These are phyloP conservation scores for Saccostrea echinata DNA, from an alignment of 1,140 invertebrate species.

Conservation along the genomic window DNA sequence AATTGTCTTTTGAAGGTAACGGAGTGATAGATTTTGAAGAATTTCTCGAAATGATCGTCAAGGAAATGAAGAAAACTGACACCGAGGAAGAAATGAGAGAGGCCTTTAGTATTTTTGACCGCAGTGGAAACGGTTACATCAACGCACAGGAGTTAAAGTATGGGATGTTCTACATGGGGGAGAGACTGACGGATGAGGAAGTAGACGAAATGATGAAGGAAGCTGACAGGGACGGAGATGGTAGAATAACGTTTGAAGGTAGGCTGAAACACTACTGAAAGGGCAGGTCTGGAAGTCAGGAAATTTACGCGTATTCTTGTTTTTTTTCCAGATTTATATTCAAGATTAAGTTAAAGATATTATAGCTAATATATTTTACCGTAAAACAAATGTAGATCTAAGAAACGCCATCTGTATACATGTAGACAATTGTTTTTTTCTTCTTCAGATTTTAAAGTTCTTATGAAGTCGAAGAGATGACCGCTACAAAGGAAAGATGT, in stretches of 20 bases:
- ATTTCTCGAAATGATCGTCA: slow-evolving; percentile 99
- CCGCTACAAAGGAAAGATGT: background rate
- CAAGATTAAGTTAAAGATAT: no score
- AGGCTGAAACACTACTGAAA: background rate
- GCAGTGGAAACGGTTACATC: slow-evolving; percentile 88
- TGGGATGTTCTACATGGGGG: slow-evolving; percentile 73
- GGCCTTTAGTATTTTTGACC: slow-evolving; percentile 98
- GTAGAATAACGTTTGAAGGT: slow-evolving; percentile 71
- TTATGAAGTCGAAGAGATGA: slow-evolving; percentile 20
- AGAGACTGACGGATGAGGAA: slow-evolving; percentile 92
- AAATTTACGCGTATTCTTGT: no score
- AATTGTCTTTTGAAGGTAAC: slow-evolving; percentile 12
- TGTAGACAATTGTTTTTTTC: background rate
- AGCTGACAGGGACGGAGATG: slow-evolving; percentile 92
- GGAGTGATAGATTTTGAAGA: slow-evolving; percentile 93
- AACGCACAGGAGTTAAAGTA: slow-evolving; percentile 47
- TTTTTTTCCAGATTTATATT: no score
- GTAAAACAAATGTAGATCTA: no score
- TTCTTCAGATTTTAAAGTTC: slow-evolving; percentile 4
- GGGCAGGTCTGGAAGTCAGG: no score
- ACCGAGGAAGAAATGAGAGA: slow-evolving; percentile 99
- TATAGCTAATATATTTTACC: no score
- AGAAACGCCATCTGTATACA: background rate
- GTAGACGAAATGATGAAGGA: slow-evolving; percentile 96
- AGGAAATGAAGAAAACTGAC: slow-evolving; percentile 99